Evolutionary conservation across 2,888 invertebrate species (phyloP), one percentile per base, ranked within the genome.

Genomic region (Artemia sinica): DNA sequence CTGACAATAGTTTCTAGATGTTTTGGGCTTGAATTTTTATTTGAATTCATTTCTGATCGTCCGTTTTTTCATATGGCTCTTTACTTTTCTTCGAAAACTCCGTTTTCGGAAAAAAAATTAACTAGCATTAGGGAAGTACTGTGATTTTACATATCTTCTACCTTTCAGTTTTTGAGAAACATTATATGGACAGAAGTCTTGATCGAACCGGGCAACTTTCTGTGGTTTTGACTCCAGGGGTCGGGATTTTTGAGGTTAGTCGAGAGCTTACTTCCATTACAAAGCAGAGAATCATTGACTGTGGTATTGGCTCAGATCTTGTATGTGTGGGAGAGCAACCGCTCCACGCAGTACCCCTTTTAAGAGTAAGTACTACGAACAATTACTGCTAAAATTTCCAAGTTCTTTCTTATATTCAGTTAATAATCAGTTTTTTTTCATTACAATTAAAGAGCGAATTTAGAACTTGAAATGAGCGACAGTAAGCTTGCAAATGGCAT

Each of bases 251-350:
- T 79, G 95, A 97, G 79, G 98, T 98, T 1, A 96, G 98, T 78
- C 82, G 96, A 71, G 94, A 95, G 78, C 80, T 98, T 48, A 95
- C 95, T 0, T 95, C 95, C 77, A 91, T 98, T 48, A 98, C 98
- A 0, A 98, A 98, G 79, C 97, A 98, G 78, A 82, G 97, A 72
- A 91, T 97, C 73, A 97, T 98, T 73, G 98, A 98, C 78, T 95
- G 96, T 77, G 98, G 98, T 68, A 93, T 95, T 13, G 94, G 94
- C 18, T 93, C 93, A 77, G 96, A 97, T 79, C 82, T 98, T 73
- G 96, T 97, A 8, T 97, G 96, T 77, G 90, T 97, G 41, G 98
- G 98, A 5, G 97, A 98, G 77, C 97, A 98, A 77, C 98, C 98
- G 0, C 80, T 98, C 68, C 97, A 98, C 79, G 97, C 96, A 6